phyloP scores from a whole-genome alignment of 2,888 invertebrate genomes.

The Epistrophe eligans region DNA sequence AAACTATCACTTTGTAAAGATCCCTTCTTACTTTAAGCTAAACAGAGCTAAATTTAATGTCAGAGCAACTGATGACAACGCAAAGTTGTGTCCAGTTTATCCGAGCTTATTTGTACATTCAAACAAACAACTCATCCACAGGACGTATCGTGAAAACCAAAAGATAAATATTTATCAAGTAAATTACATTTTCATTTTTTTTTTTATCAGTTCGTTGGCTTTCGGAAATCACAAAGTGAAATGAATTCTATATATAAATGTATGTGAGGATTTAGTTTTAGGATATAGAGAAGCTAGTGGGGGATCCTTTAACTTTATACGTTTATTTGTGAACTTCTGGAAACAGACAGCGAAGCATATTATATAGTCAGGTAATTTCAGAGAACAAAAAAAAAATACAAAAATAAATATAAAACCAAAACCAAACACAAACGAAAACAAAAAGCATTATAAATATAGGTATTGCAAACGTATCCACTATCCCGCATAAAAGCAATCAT shows the following conservation, averaged over 20 bases:
- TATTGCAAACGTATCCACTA: constrained; percentile 13
- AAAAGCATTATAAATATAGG: constrained; percentile 35
- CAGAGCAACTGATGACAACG: neutral
- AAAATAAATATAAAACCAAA: neutral
- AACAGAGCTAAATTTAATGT: too few species aligned
- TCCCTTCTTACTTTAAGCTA: too few species aligned
- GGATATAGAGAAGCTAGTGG: neutral
- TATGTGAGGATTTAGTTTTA: neutral
- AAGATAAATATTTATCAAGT: constrained; percentile 66
- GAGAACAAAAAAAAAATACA: neutral
- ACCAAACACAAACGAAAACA: too few species aligned
- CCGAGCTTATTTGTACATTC: neutral
- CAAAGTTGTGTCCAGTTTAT: neutral
- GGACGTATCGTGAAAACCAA: constrained; percentile 31
- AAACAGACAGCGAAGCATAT: neutral
- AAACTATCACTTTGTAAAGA: too few species aligned
- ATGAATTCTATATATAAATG: constrained; percentile 24
- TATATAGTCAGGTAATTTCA: constrained; percentile 14
- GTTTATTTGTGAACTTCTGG: neutral
- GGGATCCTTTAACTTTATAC: constrained; percentile 3
- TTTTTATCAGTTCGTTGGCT: neutral
- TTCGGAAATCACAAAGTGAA: constrained; percentile 33
- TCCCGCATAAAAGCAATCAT: constrained; percentile 29
- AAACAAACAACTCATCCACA: constrained; percentile 8
- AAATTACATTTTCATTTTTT: constrained; percentile 38